phyloP scores from a whole-genome alignment of 2,113 vertebrate genomes.

The Diadophis punctatus region DNA sequence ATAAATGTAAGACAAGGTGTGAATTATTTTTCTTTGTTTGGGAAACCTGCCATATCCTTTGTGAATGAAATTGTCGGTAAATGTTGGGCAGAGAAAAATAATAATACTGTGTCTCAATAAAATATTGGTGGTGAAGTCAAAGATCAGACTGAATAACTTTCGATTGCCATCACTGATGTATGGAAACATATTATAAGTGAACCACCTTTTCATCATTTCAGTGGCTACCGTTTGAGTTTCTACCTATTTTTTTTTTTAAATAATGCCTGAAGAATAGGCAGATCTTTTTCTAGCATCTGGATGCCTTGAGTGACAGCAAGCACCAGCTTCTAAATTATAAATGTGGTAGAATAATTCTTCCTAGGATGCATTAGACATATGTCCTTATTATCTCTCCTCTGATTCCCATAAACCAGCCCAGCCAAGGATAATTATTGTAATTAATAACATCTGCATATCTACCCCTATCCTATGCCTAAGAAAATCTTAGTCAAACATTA shows the following conservation, averaged over 20 bases:
- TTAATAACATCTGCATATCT: not conserved
- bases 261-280: not conserved
- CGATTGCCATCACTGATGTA: not conserved
- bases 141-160: not conserved
- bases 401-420: not conserved
- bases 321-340: not conserved
- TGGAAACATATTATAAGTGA: not conserved
- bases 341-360: not conserved
- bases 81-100: not conserved
- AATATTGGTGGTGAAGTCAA: not conserved
- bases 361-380: not conserved
- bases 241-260: not conserved
- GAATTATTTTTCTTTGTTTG: not conserved
- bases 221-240: not conserved
- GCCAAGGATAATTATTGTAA: not conserved
- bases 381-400: not conserved
- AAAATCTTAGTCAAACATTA: not conserved
- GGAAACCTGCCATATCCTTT: not conserved
- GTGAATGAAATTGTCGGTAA: not conserved
- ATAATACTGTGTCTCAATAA: not conserved
- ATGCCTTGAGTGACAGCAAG: not conserved
- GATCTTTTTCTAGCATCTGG: not conserved
- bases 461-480: not conserved
- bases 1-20: not conserved
- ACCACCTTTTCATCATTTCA: not conserved